Conservation (phyloP, 2,888 invertebrate species). For the Mactromeris polynyma region DNA sequence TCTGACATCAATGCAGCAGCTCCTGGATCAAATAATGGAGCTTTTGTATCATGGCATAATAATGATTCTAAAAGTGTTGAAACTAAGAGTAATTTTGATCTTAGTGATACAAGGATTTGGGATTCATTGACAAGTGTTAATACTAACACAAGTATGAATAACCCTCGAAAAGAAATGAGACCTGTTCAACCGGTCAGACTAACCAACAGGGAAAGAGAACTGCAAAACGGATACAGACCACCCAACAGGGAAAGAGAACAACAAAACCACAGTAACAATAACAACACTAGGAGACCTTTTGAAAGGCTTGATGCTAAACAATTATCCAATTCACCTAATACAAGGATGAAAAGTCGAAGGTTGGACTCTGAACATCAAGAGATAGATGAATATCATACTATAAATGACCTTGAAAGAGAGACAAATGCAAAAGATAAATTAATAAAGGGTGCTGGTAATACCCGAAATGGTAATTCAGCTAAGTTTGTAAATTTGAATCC, state of each 20-base stretch:
- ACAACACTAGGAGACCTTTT: constrained; percentile 35
- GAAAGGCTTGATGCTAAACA: constrained; percentile 52
- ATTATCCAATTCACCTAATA: constrained; percentile 58
- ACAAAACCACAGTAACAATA: not conserved
- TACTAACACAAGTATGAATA: constrained; percentile 9
- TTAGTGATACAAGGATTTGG: constrained; percentile 67
- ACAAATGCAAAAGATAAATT: not conserved
- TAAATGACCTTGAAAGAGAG: constrained; percentile 36
- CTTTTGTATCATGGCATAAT: constrained; percentile 65
- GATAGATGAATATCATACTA: constrained; percentile 33
- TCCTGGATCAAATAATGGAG: constrained; percentile 43
- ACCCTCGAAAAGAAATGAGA: not conserved
- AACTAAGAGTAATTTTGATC: constrained; percentile 64
- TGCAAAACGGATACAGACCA: not conserved
- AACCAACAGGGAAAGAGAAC: not conserved
- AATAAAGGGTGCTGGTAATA: constrained; percentile 20
- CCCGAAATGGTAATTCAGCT: constrained; percentile 57
- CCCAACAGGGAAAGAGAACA: not conserved
- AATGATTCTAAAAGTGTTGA: constrained; percentile 48
- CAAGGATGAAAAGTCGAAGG: constrained; percentile 38
- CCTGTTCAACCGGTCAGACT: not conserved
- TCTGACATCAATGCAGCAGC: not conserved
- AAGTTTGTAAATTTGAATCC: constrained; percentile 69
- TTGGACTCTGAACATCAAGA: constrained; percentile 11
- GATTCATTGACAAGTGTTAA: constrained; percentile 61